Evolutionary conservation across 2,888 invertebrate genomes (phyloP).

Genomic region (Drosophila testacea): DNA sequence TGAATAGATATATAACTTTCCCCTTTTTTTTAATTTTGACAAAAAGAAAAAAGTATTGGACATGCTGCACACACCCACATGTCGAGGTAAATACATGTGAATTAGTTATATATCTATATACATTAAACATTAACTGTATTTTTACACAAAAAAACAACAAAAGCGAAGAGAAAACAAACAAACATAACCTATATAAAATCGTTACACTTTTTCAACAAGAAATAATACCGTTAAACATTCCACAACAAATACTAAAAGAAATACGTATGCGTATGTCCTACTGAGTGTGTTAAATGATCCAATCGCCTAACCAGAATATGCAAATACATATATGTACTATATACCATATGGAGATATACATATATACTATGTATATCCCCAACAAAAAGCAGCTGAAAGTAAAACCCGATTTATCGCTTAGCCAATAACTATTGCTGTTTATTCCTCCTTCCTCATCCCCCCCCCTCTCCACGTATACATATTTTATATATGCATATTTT

Average conservation of each 20-base stretch:
- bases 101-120: conserved; percentile 32
- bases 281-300: conserved; percentile 23
- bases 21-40: not conserved
- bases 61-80: conserved; percentile 11
- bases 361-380: not conserved
- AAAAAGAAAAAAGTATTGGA: conserved; percentile 10
- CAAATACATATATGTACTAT: conserved; percentile 6
- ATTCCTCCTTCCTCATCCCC: not conserved
- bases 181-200: conserved; percentile 10
- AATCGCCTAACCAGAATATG: conserved; percentile 4
- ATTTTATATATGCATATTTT: conserved; percentile 32
- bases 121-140: conserved; percentile 10
- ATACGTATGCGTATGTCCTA: conserved; percentile 12
- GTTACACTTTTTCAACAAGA: conserved; percentile 15
- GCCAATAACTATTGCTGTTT: conserved; percentile 15
- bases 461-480: not conserved
- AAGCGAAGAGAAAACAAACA: conserved; percentile 5
- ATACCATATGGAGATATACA: conserved; percentile 3
- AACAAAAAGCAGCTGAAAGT: not conserved
- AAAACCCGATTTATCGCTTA: conserved; percentile 15
- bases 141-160: conserved; percentile 8
- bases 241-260: conserved; percentile 4
- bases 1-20: conserved; percentile 9
- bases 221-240: not conserved
- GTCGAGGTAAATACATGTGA: conserved; percentile 26